Base-by-base conservation (phyloP, 2,797 vertebrate genomes). In the Leucoraja ocellata region DNA sequence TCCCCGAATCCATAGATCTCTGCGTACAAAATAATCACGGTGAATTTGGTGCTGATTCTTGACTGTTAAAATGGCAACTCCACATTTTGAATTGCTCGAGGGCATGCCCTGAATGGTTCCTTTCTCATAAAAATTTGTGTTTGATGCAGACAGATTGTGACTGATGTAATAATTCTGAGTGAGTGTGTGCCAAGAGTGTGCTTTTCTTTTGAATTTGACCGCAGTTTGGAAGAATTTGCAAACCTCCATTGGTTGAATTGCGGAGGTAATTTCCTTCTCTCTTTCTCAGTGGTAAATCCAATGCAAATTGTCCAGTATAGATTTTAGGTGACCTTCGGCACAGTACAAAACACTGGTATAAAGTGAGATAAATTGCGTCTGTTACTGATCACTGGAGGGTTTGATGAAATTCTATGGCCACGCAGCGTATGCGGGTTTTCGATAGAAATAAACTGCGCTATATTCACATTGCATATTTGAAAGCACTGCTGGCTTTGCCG, bases 331-430 rank as follows among this genome's bases (percentile, higher is more conserved):
- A 92, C 90, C 90, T 92, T 18, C 71, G 76, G 39, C 90, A 76
- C 90, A 92, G 71, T 92, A 76, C 76, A 76, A 92, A 92, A 76
- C 88, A 73, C 39, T 28, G 90, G 73, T 92, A 92, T 92, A 92
- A 92, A 92, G 90, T 92, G 90, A 92, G 90, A 92, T 92, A 92
- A 92, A 76, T 92, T 92, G 71, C 71, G 25, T 71, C 90, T 92
- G 90, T 92, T 92, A 92, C 90, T 92, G 90, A 92, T 92, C 90
- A 92, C 90, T 92, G 90, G 90, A 92, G 90, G 71, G 90, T 92
- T 92, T 92, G 90, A 92, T 92, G 90, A 74, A 92, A 92, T 92
- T 92, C 71, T 92, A 92, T 92, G 76, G 90, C 90, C 28, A 92
- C 90, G 13, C 90, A 92, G 11, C 28, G 14, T 92, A 54, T 23